phyloP scores from a whole-genome alignment of 2,113 vertebrate species.

The Promerops cafer region DNA sequence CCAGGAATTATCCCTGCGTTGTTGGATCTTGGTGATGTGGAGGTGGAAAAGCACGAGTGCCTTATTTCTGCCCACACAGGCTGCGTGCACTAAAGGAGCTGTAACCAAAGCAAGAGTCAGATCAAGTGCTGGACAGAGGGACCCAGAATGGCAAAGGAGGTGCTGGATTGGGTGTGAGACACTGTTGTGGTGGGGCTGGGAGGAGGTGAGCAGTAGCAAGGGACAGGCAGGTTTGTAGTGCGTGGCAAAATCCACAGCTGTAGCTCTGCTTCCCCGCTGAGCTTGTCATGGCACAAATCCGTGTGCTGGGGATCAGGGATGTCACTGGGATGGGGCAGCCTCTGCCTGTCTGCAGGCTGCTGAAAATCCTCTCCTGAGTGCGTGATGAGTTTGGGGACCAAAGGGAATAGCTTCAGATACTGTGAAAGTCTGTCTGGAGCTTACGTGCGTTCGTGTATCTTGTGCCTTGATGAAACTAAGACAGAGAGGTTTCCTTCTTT shows the following conservation, averaged over 20 bases:
- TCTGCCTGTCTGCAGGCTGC: not conserved
- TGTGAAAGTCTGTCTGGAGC: not conserved
- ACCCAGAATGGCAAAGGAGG: not conserved
- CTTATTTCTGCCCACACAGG: not conserved
- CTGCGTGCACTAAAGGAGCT: not conserved
- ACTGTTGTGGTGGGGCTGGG: not conserved
- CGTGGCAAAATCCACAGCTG: not conserved
- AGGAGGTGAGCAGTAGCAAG: not conserved
- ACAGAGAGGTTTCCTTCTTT: not conserved
- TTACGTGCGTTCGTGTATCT: not conserved
- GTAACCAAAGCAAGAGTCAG: not conserved
- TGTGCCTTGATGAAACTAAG: not conserved
- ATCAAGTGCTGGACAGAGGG: not conserved
- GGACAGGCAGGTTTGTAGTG: not conserved
- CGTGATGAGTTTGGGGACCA: not conserved
- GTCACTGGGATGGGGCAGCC: not conserved
- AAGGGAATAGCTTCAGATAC: not conserved
- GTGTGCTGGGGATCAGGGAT: not conserved
- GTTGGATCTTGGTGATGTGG: not conserved
- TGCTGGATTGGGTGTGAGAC: not conserved
- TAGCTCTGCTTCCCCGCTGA: not conserved
- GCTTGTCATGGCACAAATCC: not conserved
- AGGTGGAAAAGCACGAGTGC: not conserved
- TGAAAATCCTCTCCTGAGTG: not conserved
- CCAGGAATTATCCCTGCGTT: not conserved